Base-by-base conservation (phyloP, 1,140 invertebrate genomes). In the Drosophila nebulosa region DNA sequence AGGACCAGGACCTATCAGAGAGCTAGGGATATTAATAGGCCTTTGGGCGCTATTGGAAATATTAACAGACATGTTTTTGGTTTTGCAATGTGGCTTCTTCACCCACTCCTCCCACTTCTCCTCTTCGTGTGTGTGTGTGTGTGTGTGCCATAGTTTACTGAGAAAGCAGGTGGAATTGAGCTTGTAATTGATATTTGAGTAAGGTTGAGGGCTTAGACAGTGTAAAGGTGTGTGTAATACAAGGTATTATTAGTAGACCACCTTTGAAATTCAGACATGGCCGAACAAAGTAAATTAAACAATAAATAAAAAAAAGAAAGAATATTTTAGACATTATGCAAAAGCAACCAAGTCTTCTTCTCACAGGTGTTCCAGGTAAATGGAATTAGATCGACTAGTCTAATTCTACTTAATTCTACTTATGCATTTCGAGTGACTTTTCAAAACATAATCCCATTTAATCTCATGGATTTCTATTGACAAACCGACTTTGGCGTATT, bases 121-220 rank as follows among this genome's bases (percentile, higher is more conserved):
- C 24, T 24, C 24, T 24, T 2, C 4, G 24, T 24, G 24, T 24
- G 24, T 24, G 24, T 24, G 24, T 24, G 24, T 24, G 24, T 42
- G 18, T 32, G 35, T 64, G 42, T 59, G 56, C 52, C 16, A n/a
- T n/a, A n/a, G n/a, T n/a, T n/a, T n/a, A n/a, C n/a, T 32, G 55
- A 32, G 39, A 39, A 30, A 16, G 14, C 12, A 55, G 52, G 26
- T 55, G 52, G 39, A 55, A 55, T 32, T 32, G 14, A 4, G 73
- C 73, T 70, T 66, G 80, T 85, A 85, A 84, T 84, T 84, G 79
- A 84, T 84, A 79, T 77, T 85, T 64, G 75, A 79, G 63, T 63
- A 42, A 46, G 16, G 16, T 3, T 46, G 55, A 69, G 73, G 55
- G 69, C 46, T 51, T 35, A 24, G 32, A 75, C 51, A 46, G 63